A percentile compares a stretch with the other conserved stretches of the same genome.
These are phyloP conservation scores for Cydia strobilella DNA, from an alignment of 1,140 invertebrate species.

Conservation along the genomic window DNA sequence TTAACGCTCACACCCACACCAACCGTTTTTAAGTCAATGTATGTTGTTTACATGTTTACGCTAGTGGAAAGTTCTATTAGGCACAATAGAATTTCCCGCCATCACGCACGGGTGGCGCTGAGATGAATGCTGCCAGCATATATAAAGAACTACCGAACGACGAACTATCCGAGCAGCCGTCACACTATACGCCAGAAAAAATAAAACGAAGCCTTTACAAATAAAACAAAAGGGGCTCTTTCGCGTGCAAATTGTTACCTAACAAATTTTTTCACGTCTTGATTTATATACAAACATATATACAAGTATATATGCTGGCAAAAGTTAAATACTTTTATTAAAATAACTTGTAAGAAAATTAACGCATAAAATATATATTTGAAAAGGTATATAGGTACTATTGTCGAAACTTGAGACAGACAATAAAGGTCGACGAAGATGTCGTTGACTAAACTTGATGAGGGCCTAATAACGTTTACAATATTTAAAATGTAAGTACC, in stretches of 20 bases:
- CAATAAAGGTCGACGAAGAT: too few relatives aligned
- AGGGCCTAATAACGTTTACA: too few relatives aligned
- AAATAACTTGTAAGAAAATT: too few relatives aligned
- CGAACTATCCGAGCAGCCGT: not conserved
- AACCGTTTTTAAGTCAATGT: not conserved
- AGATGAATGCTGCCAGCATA: not conserved
- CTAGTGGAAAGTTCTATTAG: constrained; percentile 6
- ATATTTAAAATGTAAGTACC: too few relatives aligned
- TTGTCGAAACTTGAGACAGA: too few relatives aligned
- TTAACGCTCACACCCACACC: not conserved
- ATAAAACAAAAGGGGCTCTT: not conserved
- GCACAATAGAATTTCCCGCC: constrained; percentile 7
- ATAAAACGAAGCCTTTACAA: not conserved
- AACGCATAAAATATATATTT: too few relatives aligned
- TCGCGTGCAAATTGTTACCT: constrained; percentile 24
- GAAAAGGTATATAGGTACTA: too few relatives aligned
- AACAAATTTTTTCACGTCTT: not conserved
- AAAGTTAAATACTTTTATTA: too few relatives aligned
- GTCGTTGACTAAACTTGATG: too few relatives aligned
- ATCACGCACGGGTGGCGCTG: not conserved
- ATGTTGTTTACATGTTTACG: constrained; percentile 9
- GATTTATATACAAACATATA: too few relatives aligned
- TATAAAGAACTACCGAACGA: constrained; percentile 4
- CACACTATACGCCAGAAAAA: not conserved
- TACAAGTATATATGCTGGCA: too few relatives aligned